Conservation (phyloP, 2,797 vertebrate species). For the Cheracebus regulus region DNA sequence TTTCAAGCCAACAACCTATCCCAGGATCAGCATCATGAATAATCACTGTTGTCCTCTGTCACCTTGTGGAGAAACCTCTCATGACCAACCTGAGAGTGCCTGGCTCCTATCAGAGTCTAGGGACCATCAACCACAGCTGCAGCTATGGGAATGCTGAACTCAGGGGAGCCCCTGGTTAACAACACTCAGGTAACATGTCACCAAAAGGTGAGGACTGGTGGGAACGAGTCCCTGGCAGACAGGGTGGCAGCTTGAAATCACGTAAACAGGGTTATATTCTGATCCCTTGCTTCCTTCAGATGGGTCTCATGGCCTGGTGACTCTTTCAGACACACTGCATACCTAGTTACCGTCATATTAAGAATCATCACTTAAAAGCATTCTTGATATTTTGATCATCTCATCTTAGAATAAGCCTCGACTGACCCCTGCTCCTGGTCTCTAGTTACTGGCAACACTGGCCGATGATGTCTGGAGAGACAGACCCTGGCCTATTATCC, state of each 20-base stretch:
- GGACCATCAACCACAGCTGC: not conserved
- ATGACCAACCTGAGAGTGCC: not conserved
- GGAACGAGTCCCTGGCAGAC: not conserved
- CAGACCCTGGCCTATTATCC: not conserved
- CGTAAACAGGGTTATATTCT: not conserved
- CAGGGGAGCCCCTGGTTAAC: not conserved
- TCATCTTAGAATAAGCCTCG: not conserved
- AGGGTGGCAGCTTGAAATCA: not conserved
- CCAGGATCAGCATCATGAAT: not conserved
- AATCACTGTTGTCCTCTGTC: not conserved
- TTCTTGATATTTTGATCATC: not conserved
- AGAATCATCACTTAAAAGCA: not conserved
- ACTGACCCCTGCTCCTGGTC: not conserved
- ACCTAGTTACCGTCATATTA: not conserved
- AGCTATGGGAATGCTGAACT: not conserved
- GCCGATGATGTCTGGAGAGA: not conserved
- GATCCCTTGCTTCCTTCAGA: not conserved
- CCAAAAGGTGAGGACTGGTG: not conserved
- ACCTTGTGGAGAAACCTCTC: not conserved
- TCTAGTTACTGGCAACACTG: not conserved
- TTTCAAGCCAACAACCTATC: not conserved
- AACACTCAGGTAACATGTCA: not conserved
- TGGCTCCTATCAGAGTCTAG: not conserved
- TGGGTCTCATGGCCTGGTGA: not conserved
- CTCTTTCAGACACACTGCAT: not conserved